Evolutionary conservation across 2,113 vertebrate genomes (phyloP).

Genomic region (Neodon shergylaensis): DNA sequence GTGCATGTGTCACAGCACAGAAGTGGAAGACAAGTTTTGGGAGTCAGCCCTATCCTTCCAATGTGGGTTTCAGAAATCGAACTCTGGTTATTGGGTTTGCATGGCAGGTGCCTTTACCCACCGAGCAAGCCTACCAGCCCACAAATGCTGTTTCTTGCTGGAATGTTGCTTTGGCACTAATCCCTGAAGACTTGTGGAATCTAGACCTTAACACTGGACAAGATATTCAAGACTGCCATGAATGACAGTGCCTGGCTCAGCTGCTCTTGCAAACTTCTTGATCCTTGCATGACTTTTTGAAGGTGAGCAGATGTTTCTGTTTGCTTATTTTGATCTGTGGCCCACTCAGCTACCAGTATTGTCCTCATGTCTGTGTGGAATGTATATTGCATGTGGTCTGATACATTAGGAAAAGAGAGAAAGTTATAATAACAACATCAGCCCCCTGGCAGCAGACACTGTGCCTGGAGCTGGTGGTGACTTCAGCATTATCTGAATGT

Average conservation of each 20-base stretch:
- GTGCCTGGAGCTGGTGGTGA: slow-evolving; percentile 67
- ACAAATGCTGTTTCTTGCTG: not conserved
- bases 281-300: slow-evolving; percentile 45
- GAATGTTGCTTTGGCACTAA: not conserved
- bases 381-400: not conserved
- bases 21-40: not conserved
- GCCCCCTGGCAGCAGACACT: slow-evolving; percentile 52
- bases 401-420: slow-evolving; percentile 55
- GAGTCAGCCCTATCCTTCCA: not conserved
- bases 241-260: not conserved
- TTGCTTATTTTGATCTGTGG: slow-evolving; percentile 37
- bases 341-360: not conserved
- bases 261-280: slow-evolving; percentile 1
- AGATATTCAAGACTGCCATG: not conserved
- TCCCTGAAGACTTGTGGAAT: not conserved
- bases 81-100: not conserved
- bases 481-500: slow-evolving; percentile 74
- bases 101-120: not conserved
- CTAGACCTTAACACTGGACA: not conserved
- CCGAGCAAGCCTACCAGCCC: too few relatives aligned
- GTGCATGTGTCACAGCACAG: not conserved
- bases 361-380: slow-evolving; percentile 9
- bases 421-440: slow-evolving; percentile 70
- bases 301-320: slow-evolving; percentile 54
- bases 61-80: not conserved